Conservation (phyloP, 2,113 vertebrate genomes). For the Marcusenius ussheri region DNA sequence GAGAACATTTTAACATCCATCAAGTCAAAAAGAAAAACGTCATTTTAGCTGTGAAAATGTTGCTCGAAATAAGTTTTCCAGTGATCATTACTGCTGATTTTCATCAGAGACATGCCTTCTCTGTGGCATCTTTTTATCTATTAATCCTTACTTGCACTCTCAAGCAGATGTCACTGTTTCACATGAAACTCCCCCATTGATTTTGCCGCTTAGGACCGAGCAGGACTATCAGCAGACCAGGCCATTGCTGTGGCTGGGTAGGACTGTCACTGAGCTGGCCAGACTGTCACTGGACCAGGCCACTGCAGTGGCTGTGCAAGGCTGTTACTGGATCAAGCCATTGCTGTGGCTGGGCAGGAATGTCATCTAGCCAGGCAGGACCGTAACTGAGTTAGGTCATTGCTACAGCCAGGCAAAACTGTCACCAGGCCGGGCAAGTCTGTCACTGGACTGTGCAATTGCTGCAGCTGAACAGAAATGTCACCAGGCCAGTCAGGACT, state of each 20-base stretch:
- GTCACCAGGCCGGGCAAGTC: background rate
- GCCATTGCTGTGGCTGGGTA: background rate
- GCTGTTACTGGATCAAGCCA: background rate
- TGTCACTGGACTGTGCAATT: no score
- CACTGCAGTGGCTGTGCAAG: background rate
- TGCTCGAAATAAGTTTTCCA: background rate
- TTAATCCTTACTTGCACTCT: background rate
- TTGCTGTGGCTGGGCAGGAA: background rate
- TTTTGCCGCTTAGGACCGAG: background rate
- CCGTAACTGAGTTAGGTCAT: background rate
- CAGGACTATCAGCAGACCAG: background rate
- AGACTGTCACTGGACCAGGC: background rate
- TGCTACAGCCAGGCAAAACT: background rate
- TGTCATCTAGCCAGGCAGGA: background rate
- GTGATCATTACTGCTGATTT: background rate
- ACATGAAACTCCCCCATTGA: background rate
- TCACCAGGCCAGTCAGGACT: background rate
- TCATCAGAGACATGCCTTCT: background rate
- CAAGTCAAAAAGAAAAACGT: background rate
- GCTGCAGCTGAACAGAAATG: background rate
- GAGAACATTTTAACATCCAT: background rate
- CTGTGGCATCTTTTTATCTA: background rate
- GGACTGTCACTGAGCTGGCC: background rate
- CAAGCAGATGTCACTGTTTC: conserved; percentile 31
- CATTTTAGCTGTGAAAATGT: background rate